phyloP scores from a whole-genome alignment of 2,888 invertebrate genomes.

The Drosophila suboccidentalis region DNA sequence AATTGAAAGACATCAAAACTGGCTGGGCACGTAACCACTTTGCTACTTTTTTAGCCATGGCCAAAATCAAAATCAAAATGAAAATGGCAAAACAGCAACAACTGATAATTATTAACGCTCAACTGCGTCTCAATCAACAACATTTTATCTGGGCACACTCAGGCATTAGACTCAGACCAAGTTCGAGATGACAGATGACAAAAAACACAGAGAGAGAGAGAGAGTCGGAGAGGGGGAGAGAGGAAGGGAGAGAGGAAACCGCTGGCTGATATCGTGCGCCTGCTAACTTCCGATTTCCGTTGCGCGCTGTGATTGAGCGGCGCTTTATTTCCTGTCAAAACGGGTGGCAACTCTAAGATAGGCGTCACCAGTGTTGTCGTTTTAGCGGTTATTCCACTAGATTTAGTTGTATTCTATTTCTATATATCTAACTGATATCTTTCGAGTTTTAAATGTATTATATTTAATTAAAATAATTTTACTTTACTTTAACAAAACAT shows the following conservation, averaged over 20 bases:
- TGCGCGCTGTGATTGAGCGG: slow-evolving; percentile 71
- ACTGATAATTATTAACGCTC: slow-evolving; percentile 78
- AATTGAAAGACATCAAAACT: slow-evolving; percentile 74
- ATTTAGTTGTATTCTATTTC: neutral
- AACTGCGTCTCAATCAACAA: slow-evolving; percentile 77
- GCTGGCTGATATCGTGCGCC: slow-evolving; percentile 73
- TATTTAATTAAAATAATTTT: too few species aligned
- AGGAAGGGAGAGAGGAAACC: slow-evolving; percentile 61
- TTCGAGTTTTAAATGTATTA: too few species aligned
- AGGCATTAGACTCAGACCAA: slow-evolving; percentile 32
- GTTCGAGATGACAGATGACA: slow-evolving; percentile 11
- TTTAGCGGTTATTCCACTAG: neutral
- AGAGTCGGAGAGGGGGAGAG: slow-evolving; percentile 4
- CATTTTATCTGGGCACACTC: slow-evolving; percentile 71
- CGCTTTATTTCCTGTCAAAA: slow-evolving; percentile 75
- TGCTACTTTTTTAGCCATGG: neutral
- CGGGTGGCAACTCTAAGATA: slow-evolving; percentile 40
- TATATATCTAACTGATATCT: too few species aligned
- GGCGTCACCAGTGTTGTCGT: slow-evolving; percentile 36
- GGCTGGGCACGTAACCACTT: slow-evolving; percentile 51
- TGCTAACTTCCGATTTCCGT: slow-evolving; percentile 80
- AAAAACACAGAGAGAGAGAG: neutral
- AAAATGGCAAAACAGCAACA: slow-evolving; percentile 36
- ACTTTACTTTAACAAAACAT: too few species aligned
- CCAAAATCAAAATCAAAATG: slow-evolving; percentile 8